Percentiles rank a stretch among this genome's conserved stretches.
Evolutionary conservation across 2,113 vertebrate species (phyloP).

Genomic region (Taxidea taxus): DNA sequence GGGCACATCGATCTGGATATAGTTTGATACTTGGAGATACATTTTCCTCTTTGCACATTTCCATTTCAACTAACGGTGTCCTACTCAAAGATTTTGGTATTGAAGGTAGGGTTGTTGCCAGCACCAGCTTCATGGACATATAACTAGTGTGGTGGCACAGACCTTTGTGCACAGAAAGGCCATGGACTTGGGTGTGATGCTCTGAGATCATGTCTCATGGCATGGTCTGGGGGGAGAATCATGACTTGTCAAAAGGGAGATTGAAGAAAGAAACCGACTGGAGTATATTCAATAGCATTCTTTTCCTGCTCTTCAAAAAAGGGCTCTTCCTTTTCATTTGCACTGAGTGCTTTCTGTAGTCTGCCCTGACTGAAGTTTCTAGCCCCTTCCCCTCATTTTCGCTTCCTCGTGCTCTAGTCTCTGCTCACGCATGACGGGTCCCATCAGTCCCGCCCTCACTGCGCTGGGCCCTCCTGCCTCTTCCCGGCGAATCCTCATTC

Average conservation of each 20-base stretch:
- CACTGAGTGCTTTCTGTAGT: background rate
- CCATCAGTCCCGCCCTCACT: background rate
- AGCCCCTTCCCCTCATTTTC: background rate
- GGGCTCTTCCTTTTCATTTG: background rate
- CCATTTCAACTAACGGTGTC: background rate
- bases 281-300: background rate
- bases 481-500: accelerated
- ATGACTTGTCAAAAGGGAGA: background rate
- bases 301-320: background rate
- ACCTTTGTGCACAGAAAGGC: background rate
- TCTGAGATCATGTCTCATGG: background rate
- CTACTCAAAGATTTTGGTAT: background rate
- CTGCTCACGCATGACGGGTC: accelerated
- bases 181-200: background rate
- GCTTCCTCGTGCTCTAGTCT: background rate
- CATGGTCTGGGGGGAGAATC: background rate
- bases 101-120: background rate
- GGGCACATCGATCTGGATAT: background rate
- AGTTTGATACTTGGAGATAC: background rate
- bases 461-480: accelerated
- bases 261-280: background rate
- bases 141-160: accelerated
- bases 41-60: background rate
- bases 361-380: background rate
- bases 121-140: accelerated